Conservation (phyloP, 2,797 vertebrate species). For the Notolepis coatsorum region DNA sequence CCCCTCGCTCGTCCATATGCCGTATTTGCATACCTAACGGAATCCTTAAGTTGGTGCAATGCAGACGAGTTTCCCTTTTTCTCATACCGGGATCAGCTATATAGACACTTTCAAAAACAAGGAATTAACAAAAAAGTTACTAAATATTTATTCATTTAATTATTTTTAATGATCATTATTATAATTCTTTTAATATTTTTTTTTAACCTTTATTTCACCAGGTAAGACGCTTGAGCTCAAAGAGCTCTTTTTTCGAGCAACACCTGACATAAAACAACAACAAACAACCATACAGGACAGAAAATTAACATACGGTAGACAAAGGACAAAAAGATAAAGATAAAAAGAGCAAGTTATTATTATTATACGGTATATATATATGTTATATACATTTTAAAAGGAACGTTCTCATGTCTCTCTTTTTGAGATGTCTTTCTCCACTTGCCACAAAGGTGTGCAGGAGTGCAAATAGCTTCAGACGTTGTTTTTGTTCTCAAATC, state of each 20-base stretch:
- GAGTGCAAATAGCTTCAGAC: constrained; percentile 20
- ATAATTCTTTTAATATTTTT: neutral
- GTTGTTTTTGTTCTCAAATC: constrained; percentile 14
- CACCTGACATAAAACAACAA: too few species aligned
- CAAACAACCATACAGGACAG: too few species aligned
- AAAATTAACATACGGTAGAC: neutral
- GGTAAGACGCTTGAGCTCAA: too few species aligned
- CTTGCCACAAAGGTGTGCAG: constrained; percentile 8
- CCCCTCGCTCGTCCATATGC: constrained; percentile 42
- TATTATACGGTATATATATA: neutral
- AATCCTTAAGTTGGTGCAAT: constrained; percentile 69
- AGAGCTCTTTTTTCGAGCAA: neutral
- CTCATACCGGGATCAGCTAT: too few species aligned
- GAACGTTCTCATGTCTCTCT: neutral
- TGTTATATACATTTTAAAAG: neutral
- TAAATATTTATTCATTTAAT: too few species aligned
- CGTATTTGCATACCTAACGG: constrained; percentile 70
- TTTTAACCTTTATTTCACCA: neutral
- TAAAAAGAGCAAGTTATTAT: too few species aligned
- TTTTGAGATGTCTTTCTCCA: neutral
- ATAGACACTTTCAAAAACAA: too few species aligned
- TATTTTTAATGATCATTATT: too few species aligned
- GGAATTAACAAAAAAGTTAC: too few species aligned
- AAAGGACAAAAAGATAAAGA: too few species aligned
- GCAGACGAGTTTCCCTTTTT: constrained; percentile 32